Conservation (phyloP, 2,888 invertebrate genomes). For the Cheilosia impressa region DNA sequence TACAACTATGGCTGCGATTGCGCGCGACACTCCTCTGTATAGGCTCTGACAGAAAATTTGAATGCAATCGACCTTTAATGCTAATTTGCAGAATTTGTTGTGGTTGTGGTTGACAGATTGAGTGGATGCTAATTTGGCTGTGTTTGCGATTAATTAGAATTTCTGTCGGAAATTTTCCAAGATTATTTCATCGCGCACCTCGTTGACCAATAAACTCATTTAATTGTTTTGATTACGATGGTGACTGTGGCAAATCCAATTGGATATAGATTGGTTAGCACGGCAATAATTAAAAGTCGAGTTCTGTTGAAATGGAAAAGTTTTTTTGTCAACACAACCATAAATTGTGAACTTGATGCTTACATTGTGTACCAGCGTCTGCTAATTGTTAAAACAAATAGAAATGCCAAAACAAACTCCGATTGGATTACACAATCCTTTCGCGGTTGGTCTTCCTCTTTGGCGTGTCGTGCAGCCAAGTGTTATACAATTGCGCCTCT, state of each 20-base stretch:
- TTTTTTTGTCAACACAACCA: slow-evolving; percentile 14
- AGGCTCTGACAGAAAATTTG: not conserved
- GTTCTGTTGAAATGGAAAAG: slow-evolving; percentile 13
- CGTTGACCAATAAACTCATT: not conserved
- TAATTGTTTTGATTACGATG: too few species aligned
- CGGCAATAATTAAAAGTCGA: slow-evolving; percentile 12
- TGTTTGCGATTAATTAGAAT: not conserved
- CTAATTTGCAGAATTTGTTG: not conserved
- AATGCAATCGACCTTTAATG: slow-evolving; percentile 35
- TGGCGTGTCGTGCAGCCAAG: slow-evolving; percentile 47
- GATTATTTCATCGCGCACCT: not conserved
- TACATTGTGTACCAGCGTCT: not conserved
- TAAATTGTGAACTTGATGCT: slow-evolving; percentile 59
- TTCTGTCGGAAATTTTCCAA: slow-evolving; percentile 16
- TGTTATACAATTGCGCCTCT: slow-evolving; percentile 51
- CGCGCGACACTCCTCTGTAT: slow-evolving; percentile 37
- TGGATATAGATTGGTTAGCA: slow-evolving; percentile 2
- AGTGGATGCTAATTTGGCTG: not conserved
- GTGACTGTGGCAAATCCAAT: not conserved
- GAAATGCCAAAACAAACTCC: slow-evolving; percentile 42
- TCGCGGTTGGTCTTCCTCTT: slow-evolving; percentile 46
- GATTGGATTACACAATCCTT: slow-evolving; percentile 52
- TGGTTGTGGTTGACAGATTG: too few species aligned
- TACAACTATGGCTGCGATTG: slow-evolving; percentile 8
- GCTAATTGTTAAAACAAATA: slow-evolving; percentile 52